phyloP scores from a whole-genome alignment of 2,797 vertebrate genomes.

The Siniperca obscura region DNA sequence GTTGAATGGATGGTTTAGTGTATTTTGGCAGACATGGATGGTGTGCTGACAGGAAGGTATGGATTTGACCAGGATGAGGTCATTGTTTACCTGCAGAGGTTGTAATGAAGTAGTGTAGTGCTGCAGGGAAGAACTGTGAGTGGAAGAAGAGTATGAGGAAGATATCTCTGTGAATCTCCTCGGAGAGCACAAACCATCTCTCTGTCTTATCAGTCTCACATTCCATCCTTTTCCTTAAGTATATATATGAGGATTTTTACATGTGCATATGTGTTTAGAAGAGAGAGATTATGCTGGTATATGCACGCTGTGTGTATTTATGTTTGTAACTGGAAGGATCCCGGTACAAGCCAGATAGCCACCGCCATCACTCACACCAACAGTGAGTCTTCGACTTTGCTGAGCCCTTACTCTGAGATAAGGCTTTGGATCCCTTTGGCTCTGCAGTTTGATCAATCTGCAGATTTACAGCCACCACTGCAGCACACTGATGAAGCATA shows the following conservation, averaged over 20 bases:
- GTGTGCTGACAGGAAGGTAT: slow-evolving; percentile 73
- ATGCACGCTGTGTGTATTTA: slow-evolving; percentile 34
- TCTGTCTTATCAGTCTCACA: slow-evolving; percentile 27
- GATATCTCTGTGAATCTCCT: slow-evolving; percentile 16
- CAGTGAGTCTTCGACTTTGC: slow-evolving; percentile 74
- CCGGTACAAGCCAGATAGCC: slow-evolving; percentile 61
- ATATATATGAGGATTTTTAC: slow-evolving; percentile 16
- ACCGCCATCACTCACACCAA: slow-evolving; percentile 74
- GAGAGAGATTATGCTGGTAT: slow-evolving; percentile 21
- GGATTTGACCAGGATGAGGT: slow-evolving; percentile 74
- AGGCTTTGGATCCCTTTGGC: slow-evolving; percentile 76
- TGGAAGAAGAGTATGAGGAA: slow-evolving; percentile 22
- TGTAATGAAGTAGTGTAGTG: slow-evolving; percentile 53
- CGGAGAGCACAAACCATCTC: slow-evolving; percentile 15
- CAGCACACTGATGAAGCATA: slow-evolving; percentile 80
- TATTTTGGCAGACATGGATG: slow-evolving; percentile 76
- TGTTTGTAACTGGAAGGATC: slow-evolving; percentile 45
- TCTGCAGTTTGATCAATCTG: slow-evolving; percentile 82
- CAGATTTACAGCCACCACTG: slow-evolving; percentile 80
- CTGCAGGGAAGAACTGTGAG: slow-evolving; percentile 50
- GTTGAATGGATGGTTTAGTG: slow-evolving; percentile 62
- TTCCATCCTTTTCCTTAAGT: slow-evolving; percentile 22
- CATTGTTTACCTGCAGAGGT: slow-evolving; percentile 76
- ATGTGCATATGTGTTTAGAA: slow-evolving; percentile 15
- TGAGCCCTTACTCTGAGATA: slow-evolving; percentile 79